These are phyloP conservation scores for Ianthella basta DNA, from an alignment of 37 sponge, comb jelly and placozoan genomes.

Conservation along the genomic window DNA sequence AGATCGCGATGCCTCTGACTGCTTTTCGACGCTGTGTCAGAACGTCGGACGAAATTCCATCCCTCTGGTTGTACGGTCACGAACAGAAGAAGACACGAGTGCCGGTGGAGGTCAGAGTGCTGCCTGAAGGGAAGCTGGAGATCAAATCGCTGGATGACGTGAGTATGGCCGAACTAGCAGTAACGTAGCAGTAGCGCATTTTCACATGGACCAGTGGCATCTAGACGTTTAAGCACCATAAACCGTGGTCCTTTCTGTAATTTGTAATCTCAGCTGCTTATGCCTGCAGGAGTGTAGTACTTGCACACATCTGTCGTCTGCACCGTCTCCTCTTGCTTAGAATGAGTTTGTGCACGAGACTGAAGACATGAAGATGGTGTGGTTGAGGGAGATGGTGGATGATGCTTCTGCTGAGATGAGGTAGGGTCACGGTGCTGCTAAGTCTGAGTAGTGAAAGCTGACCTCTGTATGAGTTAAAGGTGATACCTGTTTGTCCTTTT, in stretches of 20 bases:
- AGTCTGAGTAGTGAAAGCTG: background rate
- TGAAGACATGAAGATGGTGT: conserved; percentile 1
- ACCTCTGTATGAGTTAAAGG: background rate
- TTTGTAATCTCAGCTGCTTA: no score
- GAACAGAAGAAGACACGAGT: background rate
- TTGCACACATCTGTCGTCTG: no score
- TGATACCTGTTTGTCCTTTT: background rate
- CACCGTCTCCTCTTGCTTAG: background rate
- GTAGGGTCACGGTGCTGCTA: background rate
- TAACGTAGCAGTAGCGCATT: no score
- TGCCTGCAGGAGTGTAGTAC: no score
- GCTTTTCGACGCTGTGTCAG: background rate
- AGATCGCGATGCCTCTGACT: background rate
- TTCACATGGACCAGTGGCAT: no score
- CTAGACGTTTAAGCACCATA: no score
- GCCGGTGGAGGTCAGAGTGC: background rate
- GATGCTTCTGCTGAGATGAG: background rate
- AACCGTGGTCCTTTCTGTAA: no score
- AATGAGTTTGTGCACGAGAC: conserved; percentile 7
- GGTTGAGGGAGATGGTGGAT: conserved; percentile 20
- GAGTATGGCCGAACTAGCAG: no score
- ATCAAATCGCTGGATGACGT: background rate
- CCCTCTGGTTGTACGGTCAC: conserved; percentile 5
- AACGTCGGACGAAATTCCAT: background rate
- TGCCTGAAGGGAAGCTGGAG: background rate